A percentile compares a stretch with the other conserved stretches of the same genome.
phyloP scores from a whole-genome alignment of 2,113 vertebrate genomes.

The Poeciliopsis occidentalis region DNA sequence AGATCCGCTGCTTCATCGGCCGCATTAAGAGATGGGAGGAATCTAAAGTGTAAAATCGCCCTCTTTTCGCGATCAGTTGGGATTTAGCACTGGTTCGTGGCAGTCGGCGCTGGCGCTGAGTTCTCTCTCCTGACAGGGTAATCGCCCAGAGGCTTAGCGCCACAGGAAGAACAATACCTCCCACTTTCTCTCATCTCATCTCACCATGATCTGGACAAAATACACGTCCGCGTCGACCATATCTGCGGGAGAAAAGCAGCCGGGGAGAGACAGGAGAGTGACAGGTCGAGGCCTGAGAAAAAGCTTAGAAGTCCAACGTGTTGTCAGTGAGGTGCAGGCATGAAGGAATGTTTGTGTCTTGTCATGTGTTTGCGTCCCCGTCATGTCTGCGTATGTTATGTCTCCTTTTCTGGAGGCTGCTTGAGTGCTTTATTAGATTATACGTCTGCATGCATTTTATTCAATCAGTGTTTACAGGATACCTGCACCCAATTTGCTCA shows the following conservation, averaged over 20 bases:
- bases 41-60: constrained; percentile 82
- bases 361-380: constrained; percentile 31
- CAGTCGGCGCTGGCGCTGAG: constrained; percentile 76
- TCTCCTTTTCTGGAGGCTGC: background rate
- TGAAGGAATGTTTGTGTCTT: constrained; percentile 67
- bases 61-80: constrained; percentile 81
- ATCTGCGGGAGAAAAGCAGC: constrained; percentile 67
- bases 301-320: constrained; percentile 60
- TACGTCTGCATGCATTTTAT: background rate
- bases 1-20: constrained; percentile 78
- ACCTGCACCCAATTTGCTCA: constrained; percentile 41
- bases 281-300: constrained; percentile 65
- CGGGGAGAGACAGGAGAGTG: constrained; percentile 64
- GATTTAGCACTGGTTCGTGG: constrained; percentile 83
- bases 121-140: constrained; percentile 83
- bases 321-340: constrained; percentile 63
- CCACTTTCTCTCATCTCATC: constrained; percentile 82
- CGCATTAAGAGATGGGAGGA: constrained; percentile 81
- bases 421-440: constrained; percentile 7
- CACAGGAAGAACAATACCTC: constrained; percentile 80
- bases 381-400: constrained; percentile 34
- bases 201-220: constrained; percentile 79
- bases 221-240: constrained; percentile 73
- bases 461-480: constrained; percentile 28
- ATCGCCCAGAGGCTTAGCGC: constrained; percentile 81